Conservation (phyloP, 2,888 invertebrate species). For the Macroteleia sp. region DNA sequence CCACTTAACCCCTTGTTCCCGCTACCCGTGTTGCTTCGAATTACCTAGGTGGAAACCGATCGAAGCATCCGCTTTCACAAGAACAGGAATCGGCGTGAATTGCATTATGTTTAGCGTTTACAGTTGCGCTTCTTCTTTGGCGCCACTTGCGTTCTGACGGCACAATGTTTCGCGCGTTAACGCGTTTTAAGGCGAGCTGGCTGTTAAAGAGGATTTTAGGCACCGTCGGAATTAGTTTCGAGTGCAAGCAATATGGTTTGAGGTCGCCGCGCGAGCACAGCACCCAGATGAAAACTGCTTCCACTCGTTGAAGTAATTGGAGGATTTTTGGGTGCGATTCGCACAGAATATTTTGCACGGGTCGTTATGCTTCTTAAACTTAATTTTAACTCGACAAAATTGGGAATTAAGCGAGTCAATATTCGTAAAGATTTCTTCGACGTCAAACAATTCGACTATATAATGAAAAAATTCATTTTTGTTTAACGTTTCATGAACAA, state of each 20-base stretch:
- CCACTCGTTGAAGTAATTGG: conserved; percentile 29
- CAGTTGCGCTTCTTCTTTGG: too few species aligned
- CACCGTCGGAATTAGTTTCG: conserved; percentile 30
- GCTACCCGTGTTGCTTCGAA: conserved; percentile 19
- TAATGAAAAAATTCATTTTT: too few species aligned
- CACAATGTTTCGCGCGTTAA: conserved; percentile 31
- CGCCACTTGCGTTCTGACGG: conserved; percentile 6
- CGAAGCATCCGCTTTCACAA: conserved; percentile 24
- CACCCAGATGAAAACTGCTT: conserved; percentile 32
- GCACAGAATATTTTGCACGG: neutral
- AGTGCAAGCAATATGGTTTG: conserved; percentile 26
- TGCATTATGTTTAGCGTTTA: conserved; percentile 25
- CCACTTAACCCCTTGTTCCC: neutral
- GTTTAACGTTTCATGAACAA: too few species aligned
- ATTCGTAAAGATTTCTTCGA: neutral
- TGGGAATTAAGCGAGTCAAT: neutral
- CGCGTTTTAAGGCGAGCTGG: conserved; percentile 33
- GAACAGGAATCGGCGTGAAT: conserved; percentile 19
- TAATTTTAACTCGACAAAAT: neutral
- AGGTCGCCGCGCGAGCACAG: conserved; percentile 1
- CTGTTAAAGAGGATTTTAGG: conserved; percentile 41
- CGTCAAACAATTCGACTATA: too few species aligned
- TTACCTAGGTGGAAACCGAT: conserved; percentile 48
- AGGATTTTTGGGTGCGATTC: conserved; percentile 14
- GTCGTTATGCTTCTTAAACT: neutral